Evolutionary conservation across 2,797 vertebrate species (phyloP).

Genomic region (Chrosomus eos): DNA sequence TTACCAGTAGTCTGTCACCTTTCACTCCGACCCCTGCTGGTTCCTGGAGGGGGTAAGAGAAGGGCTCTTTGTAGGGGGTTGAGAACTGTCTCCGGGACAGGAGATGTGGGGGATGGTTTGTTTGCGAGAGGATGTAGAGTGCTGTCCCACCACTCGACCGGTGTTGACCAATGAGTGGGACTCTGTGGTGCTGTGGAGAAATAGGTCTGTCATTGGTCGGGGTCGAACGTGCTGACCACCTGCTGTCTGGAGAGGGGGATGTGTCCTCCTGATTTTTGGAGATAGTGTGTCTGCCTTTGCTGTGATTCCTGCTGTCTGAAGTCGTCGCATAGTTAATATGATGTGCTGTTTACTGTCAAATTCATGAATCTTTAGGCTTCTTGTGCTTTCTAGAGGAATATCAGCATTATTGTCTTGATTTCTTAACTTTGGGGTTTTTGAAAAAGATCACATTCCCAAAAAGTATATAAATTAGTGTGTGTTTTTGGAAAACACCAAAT

Average conservation of each 20-base stretch:
- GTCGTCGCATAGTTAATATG: not conserved
- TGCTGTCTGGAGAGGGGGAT: slow-evolving; percentile 65
- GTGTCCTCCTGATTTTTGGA: slow-evolving; percentile 2
- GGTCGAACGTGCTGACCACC: slow-evolving; percentile 70
- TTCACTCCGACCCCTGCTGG: slow-evolving; percentile 53
- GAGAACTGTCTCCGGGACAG: slow-evolving; percentile 28
- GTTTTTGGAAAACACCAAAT: not conserved
- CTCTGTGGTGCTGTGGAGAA: slow-evolving; percentile 1
- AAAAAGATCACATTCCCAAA: not conserved
- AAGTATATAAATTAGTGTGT: not conserved
- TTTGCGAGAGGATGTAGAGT: not conserved
- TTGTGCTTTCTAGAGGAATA: not conserved
- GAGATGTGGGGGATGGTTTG: slow-evolving; percentile 35
- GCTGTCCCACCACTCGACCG: not conserved
- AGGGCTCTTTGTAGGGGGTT: slow-evolving; percentile 56
- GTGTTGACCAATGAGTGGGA: not conserved
- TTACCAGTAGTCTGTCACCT: slow-evolving; percentile 30
- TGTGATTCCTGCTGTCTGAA: slow-evolving; percentile 17
- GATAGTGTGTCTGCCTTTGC: not conserved
- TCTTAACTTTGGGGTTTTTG: not conserved
- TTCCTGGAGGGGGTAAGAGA: slow-evolving; percentile 53
- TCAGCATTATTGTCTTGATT: not conserved
- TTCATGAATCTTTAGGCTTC: not conserved
- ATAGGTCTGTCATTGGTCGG: slow-evolving; percentile 38
- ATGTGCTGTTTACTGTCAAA: not conserved